phyloP scores from a whole-genome alignment of 2,113 vertebrate species.

The Callipepla squamata region DNA sequence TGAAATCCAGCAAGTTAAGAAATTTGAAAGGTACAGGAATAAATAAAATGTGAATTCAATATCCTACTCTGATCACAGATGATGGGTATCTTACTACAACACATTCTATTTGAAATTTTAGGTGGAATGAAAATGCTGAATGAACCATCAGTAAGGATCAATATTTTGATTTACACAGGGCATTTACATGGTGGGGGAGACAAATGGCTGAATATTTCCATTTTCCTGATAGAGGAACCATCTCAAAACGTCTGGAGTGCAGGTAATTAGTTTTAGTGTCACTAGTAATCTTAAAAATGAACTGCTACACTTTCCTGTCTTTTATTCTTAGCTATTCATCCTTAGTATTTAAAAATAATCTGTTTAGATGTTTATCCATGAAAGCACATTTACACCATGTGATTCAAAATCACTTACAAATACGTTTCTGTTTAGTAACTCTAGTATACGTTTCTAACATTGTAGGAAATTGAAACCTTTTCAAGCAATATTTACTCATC shows the following conservation, averaged over 20 bases:
- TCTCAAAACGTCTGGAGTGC: neutral
- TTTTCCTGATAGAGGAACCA: neutral
- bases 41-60: neutral
- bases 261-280: slow-evolving; percentile 32
- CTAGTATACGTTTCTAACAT: neutral
- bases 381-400: neutral
- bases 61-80: neutral
- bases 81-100: fast-evolving
- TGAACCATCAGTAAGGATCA: slow-evolving; percentile 1
- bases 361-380: neutral
- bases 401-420: neutral
- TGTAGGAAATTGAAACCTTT: fast-evolving
- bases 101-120: neutral
- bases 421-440: neutral
- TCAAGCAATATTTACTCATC: neutral
- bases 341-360: neutral
- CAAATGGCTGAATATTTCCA: slow-evolving; percentile 20
- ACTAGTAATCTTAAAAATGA: slow-evolving; percentile 11
- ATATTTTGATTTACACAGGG: slow-evolving; percentile 53
- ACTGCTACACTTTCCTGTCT: neutral
- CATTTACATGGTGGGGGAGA: slow-evolving; percentile 22
- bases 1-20: neutral
- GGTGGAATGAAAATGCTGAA: neutral
- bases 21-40: neutral
- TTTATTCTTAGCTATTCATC: neutral